Evolutionary conservation across 2,797 vertebrate genomes (phyloP).

Genomic region (Nothura maculosa): DNA sequence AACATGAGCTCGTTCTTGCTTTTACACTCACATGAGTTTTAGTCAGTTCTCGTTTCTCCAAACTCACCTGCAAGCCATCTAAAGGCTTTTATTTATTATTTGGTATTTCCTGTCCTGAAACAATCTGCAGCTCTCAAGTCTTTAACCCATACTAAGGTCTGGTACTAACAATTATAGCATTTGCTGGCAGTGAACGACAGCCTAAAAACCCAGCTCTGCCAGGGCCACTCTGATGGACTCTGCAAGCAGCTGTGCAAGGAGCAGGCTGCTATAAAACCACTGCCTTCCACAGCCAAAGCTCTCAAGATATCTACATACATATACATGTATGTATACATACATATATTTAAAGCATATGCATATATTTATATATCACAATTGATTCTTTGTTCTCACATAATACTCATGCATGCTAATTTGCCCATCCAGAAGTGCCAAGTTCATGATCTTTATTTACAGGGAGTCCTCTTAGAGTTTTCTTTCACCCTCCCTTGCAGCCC

Average conservation of each 20-base stretch:
- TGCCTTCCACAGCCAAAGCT: background rate
- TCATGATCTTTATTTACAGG: background rate
- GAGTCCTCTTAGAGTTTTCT: background rate
- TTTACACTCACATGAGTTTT: background rate
- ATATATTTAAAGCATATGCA: background rate
- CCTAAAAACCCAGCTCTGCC: background rate
- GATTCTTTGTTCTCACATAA: background rate
- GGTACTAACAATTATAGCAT: background rate
- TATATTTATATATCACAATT: background rate
- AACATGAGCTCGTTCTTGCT: background rate
- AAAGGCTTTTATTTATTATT: background rate
- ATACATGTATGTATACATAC: background rate
- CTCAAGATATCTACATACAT: background rate
- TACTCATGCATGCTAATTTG: background rate
- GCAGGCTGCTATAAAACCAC: background rate
- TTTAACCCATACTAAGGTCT: background rate
- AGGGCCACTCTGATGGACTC: background rate
- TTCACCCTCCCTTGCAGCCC: background rate
- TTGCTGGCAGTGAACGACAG: background rate
- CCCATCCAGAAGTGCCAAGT: background rate
- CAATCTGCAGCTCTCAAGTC: background rate
- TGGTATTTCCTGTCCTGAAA: background rate
- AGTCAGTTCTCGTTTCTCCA: background rate
- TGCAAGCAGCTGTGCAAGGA: fast-evolving
- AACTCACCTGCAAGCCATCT: background rate